phyloP scores from a whole-genome alignment of 2,797 vertebrate species.

The Helicolenus hilgendorfi region DNA sequence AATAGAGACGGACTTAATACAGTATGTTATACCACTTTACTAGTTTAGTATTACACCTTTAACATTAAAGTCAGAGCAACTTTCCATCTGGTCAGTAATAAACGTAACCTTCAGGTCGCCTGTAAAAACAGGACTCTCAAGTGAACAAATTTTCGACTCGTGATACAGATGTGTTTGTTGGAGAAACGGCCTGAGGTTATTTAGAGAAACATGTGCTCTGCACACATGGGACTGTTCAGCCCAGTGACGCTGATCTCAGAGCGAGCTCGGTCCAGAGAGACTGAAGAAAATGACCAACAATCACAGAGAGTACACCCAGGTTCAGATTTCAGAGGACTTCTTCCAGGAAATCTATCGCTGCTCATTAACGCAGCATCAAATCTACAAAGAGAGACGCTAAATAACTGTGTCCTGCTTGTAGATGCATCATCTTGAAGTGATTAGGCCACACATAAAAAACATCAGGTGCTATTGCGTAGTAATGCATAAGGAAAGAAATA shows the following conservation, averaged over 20 bases:
- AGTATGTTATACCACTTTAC: background rate
- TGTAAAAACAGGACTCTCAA: constrained; percentile 24
- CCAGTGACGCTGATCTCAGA: constrained; percentile 38
- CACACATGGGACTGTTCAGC: constrained; percentile 78
- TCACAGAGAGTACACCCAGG: constrained; percentile 41
- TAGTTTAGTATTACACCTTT: background rate
- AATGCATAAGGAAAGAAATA: background rate
- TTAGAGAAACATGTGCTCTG: constrained; percentile 62
- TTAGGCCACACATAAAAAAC: constrained; percentile 39
- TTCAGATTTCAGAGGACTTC: constrained; percentile 19
- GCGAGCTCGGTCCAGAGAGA: constrained; percentile 22
- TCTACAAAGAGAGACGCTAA: constrained; percentile 32
- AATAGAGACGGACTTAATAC: background rate
- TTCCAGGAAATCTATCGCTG: constrained; percentile 45
- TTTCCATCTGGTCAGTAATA: constrained; percentile 2
- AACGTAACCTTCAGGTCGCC: background rate
- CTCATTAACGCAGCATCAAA: constrained; percentile 15
- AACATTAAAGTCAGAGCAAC: background rate
- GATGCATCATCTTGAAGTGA: constrained; percentile 50
- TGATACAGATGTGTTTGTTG: constrained; percentile 59
- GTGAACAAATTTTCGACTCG: constrained; percentile 1
- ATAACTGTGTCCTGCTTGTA: background rate
- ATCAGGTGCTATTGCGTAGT: background rate
- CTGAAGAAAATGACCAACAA: constrained; percentile 61
- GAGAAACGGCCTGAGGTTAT: constrained; percentile 57